phyloP scores from a whole-genome alignment of 2,113 vertebrate species.

The Acrocephalus kingi region DNA sequence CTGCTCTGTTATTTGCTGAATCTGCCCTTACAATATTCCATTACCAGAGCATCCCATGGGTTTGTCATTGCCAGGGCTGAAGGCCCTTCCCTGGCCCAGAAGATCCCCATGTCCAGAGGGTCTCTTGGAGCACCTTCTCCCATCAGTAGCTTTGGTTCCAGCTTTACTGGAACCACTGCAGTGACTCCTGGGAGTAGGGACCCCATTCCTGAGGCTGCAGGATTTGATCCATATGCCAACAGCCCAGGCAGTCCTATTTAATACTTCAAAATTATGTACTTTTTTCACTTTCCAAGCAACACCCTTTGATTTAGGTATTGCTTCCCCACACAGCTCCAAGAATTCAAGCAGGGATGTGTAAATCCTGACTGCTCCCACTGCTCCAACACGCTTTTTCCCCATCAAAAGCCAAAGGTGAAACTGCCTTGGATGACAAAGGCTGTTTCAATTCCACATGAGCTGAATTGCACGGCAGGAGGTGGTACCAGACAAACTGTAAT shows the following conservation, averaged over 20 bases:
- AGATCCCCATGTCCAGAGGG: too few relatives aligned
- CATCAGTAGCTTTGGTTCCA: fast-evolving
- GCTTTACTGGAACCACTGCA: neutral
- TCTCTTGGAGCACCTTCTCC: neutral
- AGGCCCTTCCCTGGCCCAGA: neutral
- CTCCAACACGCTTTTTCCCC: fast-evolving
- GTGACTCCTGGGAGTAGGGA: neutral
- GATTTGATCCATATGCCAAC: neutral
- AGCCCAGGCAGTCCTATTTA: neutral
- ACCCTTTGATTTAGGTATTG: neutral
- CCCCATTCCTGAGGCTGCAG: neutral
- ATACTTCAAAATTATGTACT: fast-evolving
- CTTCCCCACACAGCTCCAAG: neutral
- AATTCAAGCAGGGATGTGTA: neutral
- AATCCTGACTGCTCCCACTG: neutral
- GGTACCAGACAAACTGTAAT: too few relatives aligned
- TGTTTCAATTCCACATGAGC: fast-evolving
- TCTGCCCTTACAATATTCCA: neutral
- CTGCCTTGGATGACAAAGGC: neutral
- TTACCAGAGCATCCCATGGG: fast-evolving
- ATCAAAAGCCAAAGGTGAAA: neutral
- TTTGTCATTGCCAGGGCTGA: neutral
- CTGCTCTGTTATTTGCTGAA: neutral
- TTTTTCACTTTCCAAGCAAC: neutral
- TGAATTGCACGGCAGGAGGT: neutral